Conservation (phyloP, 2,113 vertebrate species). For the Phasianus colchicus region DNA sequence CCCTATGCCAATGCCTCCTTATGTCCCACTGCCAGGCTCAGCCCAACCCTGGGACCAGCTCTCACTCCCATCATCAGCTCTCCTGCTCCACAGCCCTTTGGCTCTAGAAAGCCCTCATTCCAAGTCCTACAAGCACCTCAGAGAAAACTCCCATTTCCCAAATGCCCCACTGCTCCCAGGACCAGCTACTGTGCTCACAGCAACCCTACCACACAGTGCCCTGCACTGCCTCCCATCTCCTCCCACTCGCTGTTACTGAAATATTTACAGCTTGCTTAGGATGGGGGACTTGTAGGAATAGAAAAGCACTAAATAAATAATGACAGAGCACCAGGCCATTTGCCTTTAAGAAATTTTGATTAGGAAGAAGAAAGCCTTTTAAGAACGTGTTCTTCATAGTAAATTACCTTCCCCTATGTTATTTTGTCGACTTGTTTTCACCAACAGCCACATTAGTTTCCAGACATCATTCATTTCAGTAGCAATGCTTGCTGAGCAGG, state of each 20-base stretch:
- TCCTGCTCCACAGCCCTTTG: background rate
- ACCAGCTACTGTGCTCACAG: background rate
- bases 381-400: background rate
- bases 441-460: background rate
- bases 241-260: slow-evolving; percentile 11
- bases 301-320: slow-evolving; percentile 54
- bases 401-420: background rate
- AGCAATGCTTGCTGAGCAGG: background rate
- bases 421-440: background rate
- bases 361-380: slow-evolving; percentile 1
- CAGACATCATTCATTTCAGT: slow-evolving; percentile 7
- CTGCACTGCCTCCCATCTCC: background rate
- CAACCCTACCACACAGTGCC: background rate
- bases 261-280: slow-evolving; percentile 23
- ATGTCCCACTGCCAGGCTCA: background rate
- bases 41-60: background rate
- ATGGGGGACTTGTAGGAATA: slow-evolving; percentile 48
- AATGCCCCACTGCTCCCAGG: background rate
- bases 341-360: slow-evolving; percentile 12
- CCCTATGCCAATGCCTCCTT: too few relatives aligned
- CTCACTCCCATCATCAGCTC: rapidly evolving
- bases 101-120: background rate
- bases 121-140: background rate
- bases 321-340: background rate
- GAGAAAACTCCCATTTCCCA: background rate